phyloP scores from a whole-genome alignment of 2,888 invertebrate species.

The Acrocera orbiculus region DNA sequence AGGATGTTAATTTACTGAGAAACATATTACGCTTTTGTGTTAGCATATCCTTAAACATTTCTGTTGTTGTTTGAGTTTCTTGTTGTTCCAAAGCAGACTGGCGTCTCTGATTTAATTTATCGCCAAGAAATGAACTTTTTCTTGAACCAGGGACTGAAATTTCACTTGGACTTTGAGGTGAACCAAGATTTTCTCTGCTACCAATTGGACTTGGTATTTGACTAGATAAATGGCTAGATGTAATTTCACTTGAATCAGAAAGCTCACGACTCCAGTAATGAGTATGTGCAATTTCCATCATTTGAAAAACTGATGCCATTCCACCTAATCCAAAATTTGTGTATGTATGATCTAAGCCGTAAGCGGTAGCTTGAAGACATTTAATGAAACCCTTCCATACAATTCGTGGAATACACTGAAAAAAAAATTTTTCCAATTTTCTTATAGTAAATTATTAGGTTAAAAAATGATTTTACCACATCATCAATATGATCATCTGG shows the following conservation, averaged over 20 bases:
- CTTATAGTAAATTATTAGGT: no score
- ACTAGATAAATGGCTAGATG: constrained; percentile 27
- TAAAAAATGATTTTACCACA: constrained; percentile 73
- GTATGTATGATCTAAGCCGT: constrained; percentile 82
- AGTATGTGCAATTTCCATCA: constrained; percentile 96
- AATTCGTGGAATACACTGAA: constrained; percentile 62
- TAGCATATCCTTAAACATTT: constrained; percentile 86
- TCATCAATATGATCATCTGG: constrained; percentile 96
- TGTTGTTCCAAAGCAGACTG: constrained; percentile 49
- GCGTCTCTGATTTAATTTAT: constrained; percentile 29
- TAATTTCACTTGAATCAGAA: constrained; percentile 36
- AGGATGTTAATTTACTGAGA: constrained; percentile 71
- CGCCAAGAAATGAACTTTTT: constrained; percentile 26
- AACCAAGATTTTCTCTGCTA: constrained; percentile 48
- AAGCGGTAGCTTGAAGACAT: constrained; percentile 72
- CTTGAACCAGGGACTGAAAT: constrained; percentile 21
- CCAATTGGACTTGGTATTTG: constrained; percentile 39
- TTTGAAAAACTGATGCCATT: constrained; percentile 91
- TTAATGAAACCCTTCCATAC: constrained; percentile 96
- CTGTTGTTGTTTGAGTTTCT: constrained; percentile 61
- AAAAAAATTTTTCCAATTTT: not conserved
- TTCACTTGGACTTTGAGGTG: constrained; percentile 39
- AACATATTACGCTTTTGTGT: constrained; percentile 80
- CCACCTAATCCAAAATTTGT: constrained; percentile 89
- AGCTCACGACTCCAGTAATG: constrained; percentile 91